These are phyloP conservation scores for Blastobasis lacticolella DNA, from an alignment of 2,888 invertebrate species.

Conservation along the genomic window DNA sequence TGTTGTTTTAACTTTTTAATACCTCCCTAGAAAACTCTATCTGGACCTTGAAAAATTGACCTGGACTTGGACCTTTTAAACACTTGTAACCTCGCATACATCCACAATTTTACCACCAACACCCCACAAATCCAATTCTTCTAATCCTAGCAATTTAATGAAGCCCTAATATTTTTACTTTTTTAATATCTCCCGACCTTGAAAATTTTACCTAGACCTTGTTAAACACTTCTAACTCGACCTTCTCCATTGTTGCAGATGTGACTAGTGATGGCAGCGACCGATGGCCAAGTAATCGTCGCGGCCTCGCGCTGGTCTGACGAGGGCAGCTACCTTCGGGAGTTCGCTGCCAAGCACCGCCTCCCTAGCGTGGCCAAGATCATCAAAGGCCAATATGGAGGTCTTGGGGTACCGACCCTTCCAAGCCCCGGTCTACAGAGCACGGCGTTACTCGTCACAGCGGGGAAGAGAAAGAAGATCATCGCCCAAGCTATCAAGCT, in stretches of 20 bases:
- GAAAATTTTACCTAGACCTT: too few relatives aligned
- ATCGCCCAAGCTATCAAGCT: conserved; percentile 92
- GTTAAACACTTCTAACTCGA: too few relatives aligned
- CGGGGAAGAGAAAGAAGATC: conserved; percentile 88
- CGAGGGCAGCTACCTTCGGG: conserved; percentile 82
- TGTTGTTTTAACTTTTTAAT: too few relatives aligned
- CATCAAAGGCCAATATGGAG: conserved; percentile 94
- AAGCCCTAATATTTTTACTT: too few relatives aligned
- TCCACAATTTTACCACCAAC: too few relatives aligned
- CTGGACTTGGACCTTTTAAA: too few relatives aligned
- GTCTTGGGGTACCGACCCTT: conserved; percentile 90
- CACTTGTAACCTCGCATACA: too few relatives aligned
- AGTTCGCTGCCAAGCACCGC: conserved; percentile 83
- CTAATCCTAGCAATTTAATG: too few relatives aligned
- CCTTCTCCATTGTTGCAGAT: conserved; percentile 57
- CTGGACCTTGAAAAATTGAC: too few relatives aligned
- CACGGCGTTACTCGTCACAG: conserved; percentile 88
- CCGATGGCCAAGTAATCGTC: conserved; percentile 91
- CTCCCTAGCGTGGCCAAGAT: conserved; percentile 92
- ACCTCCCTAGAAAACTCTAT: too few relatives aligned
- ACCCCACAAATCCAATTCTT: too few relatives aligned
- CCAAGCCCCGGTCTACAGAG: conserved; percentile 91
- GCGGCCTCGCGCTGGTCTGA: conserved; percentile 87
- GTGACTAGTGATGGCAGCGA: conserved; percentile 83
- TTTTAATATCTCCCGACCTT: too few relatives aligned